Conservation (phyloP, 1,140 invertebrate species). For the Lysiphlebus fabarum region DNA sequence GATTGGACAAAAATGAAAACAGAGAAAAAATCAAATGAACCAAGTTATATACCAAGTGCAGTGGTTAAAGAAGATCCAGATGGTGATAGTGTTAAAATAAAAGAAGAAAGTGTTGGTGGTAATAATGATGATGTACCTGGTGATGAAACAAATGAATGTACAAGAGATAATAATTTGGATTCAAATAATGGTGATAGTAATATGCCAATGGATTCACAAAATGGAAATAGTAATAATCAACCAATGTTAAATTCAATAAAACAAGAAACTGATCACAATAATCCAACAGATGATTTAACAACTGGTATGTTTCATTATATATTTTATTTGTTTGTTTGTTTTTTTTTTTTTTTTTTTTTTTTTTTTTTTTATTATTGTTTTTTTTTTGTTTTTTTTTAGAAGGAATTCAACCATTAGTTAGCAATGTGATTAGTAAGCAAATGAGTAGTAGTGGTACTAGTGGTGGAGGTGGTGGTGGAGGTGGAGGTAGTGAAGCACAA, state of each 20-base stretch:
- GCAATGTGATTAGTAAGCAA: slow-evolving; percentile 77
- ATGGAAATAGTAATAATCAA: slow-evolving; percentile 32
- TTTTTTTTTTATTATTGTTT: not conserved
- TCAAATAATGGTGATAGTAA: slow-evolving; percentile 36
- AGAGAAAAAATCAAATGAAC: slow-evolving; percentile 51
- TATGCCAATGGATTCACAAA: slow-evolving; percentile 41
- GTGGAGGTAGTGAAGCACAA: slow-evolving; percentile 64
- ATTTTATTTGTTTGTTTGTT: not conserved
- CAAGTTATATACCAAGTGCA: slow-evolving; percentile 43
- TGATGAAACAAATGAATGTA: slow-evolving; percentile 44
- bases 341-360: not conserved
- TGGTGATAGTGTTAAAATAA: slow-evolving; percentile 47
- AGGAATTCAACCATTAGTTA: slow-evolving; percentile 69
- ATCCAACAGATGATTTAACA: slow-evolving; percentile 32
- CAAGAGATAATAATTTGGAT: slow-evolving; percentile 40
- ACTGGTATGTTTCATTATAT: slow-evolving; percentile 23
- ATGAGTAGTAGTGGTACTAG: slow-evolving; percentile 70
- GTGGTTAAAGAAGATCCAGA: slow-evolving; percentile 50
- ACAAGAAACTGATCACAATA: slow-evolving; percentile 43
- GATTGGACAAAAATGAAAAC: slow-evolving; percentile 48
- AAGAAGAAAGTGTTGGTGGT: slow-evolving; percentile 40
- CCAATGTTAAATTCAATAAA: slow-evolving; percentile 44
- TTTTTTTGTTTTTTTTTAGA: slow-evolving; percentile 43
- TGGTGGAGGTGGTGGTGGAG: slow-evolving; percentile 43
- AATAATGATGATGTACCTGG: slow-evolving; percentile 43